Conservation (phyloP, 2,888 invertebrate genomes). For the Aelia acuminata region DNA sequence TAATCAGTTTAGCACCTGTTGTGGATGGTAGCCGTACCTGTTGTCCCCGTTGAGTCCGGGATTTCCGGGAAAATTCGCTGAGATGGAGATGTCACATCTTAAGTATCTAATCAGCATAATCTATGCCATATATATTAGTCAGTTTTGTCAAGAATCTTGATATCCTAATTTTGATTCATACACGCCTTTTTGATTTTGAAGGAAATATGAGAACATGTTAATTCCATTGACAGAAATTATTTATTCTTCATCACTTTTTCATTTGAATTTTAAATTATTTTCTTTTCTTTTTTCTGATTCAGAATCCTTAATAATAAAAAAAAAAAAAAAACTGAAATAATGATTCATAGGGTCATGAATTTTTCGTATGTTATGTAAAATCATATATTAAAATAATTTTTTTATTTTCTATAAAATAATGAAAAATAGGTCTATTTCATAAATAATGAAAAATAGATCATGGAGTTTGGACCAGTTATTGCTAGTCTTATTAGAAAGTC, state of each 20-base stretch:
- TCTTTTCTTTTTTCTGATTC: too few relatives aligned
- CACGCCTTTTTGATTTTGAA: neutral
- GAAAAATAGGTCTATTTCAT: too few relatives aligned
- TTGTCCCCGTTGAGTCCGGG: neutral
- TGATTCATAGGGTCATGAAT: too few relatives aligned
- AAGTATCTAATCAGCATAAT: conserved; percentile 2
- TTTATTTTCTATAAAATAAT: too few relatives aligned
- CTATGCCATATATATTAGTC: neutral
- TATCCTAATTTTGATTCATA: neutral
- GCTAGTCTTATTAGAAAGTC: too few relatives aligned
- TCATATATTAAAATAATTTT: too few relatives aligned
- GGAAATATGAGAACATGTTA: neutral
- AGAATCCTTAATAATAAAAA: too few relatives aligned
- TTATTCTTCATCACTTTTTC: neutral
- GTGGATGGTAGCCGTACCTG: neutral
- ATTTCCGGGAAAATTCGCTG: neutral
- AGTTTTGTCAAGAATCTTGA: neutral
- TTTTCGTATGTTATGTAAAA: too few relatives aligned
- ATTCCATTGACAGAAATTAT: neutral
- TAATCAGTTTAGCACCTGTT: conserved; percentile 3
- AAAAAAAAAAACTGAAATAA: too few relatives aligned
- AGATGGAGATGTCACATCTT: neutral
- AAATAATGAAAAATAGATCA: too few relatives aligned
- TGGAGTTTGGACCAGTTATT: too few relatives aligned
- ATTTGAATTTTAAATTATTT: neutral